A percentile compares a stretch with the other conserved stretches of the same genome.
Conservation (phyloP, 2,113 vertebrate genomes). For the Chinchilla lanigera region DNA sequence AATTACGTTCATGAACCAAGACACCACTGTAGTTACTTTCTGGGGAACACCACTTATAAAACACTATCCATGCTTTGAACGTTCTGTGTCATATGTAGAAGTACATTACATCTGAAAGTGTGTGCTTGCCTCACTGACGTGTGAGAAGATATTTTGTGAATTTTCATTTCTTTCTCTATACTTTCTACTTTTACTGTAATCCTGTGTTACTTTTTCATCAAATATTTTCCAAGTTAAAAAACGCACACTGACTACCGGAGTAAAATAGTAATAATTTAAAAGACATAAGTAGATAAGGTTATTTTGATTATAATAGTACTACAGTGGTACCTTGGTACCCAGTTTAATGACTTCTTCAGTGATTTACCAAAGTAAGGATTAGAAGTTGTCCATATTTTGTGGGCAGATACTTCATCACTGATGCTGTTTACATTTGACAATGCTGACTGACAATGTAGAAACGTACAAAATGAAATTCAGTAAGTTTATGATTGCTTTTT, state of each 20-base stretch:
- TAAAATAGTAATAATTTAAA: neutral
- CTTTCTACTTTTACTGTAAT: neutral
- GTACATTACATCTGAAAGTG: neutral
- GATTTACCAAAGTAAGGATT: neutral
- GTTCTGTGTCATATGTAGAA: neutral
- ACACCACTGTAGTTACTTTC: neutral
- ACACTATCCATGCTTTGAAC: neutral
- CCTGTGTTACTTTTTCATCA: neutral
- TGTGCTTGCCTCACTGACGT: neutral
- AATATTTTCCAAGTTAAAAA: constrained; percentile 3
- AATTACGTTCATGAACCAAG: neutral
- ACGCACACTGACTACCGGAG: neutral
- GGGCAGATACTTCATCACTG: neutral
- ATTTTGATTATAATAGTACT: neutral
- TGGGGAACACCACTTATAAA: neutral
- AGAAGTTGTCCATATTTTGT: accelerated
- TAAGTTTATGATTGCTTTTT: neutral
- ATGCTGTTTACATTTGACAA: neutral
- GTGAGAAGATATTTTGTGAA: neutral
- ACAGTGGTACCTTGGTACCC: neutral
- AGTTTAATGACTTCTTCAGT: neutral
- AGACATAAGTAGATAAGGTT: neutral
- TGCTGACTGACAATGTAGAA: neutral
- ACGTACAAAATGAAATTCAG: neutral
- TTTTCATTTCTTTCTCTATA: neutral